These are phyloP conservation scores for Anoura caudifer DNA, from an alignment of 2,113 vertebrate genomes.

Conservation along the genomic window DNA sequence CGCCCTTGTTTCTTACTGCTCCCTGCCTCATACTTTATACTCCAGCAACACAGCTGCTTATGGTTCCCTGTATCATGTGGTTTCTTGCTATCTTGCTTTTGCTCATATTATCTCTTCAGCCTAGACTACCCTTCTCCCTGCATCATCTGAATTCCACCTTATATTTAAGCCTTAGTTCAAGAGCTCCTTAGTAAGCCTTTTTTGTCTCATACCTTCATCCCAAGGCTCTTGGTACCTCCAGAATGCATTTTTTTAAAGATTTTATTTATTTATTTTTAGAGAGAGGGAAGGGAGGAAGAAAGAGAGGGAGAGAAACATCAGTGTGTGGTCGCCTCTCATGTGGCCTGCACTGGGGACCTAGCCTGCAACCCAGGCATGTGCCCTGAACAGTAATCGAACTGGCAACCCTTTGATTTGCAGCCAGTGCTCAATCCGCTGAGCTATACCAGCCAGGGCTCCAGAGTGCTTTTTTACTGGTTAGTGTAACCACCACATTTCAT, in stretches of 20 bases:
- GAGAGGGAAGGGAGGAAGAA: no score
- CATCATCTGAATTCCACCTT: neutral
- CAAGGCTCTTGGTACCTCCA: neutral
- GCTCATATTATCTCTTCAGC: neutral
- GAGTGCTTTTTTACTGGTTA: slow-evolving; percentile 2
- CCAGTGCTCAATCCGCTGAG: no score
- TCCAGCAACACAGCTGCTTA: neutral
- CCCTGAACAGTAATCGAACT: no score
- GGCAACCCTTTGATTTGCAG: no score
- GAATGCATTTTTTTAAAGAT: neutral
- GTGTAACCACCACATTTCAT: neutral
- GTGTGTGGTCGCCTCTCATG: no score
- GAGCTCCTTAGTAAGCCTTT: neutral
- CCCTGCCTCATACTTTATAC: neutral
- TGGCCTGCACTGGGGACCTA: no score
- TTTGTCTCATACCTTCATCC: neutral
- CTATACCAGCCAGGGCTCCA: no score
- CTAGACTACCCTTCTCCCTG: neutral
- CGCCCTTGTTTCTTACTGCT: neutral
- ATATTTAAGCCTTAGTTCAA: neutral
- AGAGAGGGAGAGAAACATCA: no score
- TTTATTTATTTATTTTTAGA: no score
- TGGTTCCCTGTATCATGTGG: neutral
- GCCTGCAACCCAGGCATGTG: no score
- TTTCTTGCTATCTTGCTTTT: neutral